Evolutionary conservation across 2,888 invertebrate species (phyloP).

Genomic region (Drosophila pegasa): DNA sequence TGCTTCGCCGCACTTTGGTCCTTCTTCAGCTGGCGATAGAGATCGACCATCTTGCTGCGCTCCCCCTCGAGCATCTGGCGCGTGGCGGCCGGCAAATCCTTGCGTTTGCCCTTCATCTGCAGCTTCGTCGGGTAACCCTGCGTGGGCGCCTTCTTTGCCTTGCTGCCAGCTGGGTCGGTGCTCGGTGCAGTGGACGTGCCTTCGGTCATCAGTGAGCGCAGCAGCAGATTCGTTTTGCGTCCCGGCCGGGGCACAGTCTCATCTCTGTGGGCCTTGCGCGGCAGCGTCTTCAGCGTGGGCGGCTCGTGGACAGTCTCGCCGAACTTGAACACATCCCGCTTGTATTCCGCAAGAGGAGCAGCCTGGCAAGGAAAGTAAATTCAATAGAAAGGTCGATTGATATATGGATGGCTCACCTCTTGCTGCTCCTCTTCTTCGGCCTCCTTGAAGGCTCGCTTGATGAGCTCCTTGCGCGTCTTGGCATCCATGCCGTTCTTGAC

Average conservation of each 20-base stretch:
- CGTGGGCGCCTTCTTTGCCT: slow-evolving; percentile 4
- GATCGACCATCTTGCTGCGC: slow-evolving; percentile 86
- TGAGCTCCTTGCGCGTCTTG: slow-evolving; percentile 75
- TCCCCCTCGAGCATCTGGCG: slow-evolving; percentile 87
- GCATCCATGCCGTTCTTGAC: slow-evolving; percentile 65
- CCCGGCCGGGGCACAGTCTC: slow-evolving; percentile 85
- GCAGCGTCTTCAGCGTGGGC: slow-evolving; percentile 87
- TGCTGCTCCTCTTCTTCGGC: slow-evolving; percentile 69
- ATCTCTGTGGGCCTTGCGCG: slow-evolving; percentile 85
- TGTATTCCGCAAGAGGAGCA: slow-evolving; percentile 83
- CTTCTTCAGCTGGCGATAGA: slow-evolving; percentile 87
- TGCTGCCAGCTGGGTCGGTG: not conserved
- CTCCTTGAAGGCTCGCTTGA: slow-evolving; percentile 82
- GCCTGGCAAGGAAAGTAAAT: slow-evolving; percentile 23
- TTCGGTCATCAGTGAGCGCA: slow-evolving; percentile 86
- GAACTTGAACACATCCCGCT: slow-evolving; percentile 89
- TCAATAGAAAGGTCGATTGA: not conserved
- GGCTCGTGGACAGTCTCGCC: slow-evolving; percentile 91
- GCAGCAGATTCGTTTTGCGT: slow-evolving; percentile 83
- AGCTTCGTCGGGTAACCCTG: slow-evolving; percentile 51
- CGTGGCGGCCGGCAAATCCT: slow-evolving; percentile 87
- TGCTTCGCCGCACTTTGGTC: slow-evolving; percentile 49
- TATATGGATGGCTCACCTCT: slow-evolving; percentile 9
- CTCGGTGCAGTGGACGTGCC: not conserved
- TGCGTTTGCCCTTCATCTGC: slow-evolving; percentile 87